A percentile compares a stretch with the other conserved stretches of the same genome.
Conservation (phyloP, 2,797 vertebrate species). For the Pyrocephalus nanus region DNA sequence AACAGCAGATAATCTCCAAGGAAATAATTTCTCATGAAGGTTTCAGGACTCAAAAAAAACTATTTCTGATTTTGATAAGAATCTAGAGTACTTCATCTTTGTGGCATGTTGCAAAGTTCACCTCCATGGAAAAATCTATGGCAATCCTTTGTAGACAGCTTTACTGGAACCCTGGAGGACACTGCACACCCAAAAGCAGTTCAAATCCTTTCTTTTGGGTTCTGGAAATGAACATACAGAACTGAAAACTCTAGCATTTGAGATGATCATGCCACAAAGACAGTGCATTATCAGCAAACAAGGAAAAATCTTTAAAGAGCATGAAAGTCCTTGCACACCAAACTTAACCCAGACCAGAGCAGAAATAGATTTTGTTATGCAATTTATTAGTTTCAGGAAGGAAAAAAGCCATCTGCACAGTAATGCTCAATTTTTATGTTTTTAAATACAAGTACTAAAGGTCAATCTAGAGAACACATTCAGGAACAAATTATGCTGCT, state of each 20-base stretch:
- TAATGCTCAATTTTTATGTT: not conserved
- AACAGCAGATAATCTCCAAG: not conserved
- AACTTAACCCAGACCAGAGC: not conserved
- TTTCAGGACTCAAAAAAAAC: not conserved
- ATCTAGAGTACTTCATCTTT: not conserved
- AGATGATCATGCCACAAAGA: not conserved
- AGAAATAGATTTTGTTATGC: not conserved
- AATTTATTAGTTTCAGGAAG: not conserved
- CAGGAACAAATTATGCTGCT: not conserved
- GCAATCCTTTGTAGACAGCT: not conserved
- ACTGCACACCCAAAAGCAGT: not conserved
- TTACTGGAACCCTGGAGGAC: not conserved
- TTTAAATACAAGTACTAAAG: not conserved
- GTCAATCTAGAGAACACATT: not conserved
- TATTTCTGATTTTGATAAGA: not conserved
- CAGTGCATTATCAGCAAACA: not conserved
- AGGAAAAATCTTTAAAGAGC: not conserved
- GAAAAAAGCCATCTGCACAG: not conserved
- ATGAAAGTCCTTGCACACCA: not conserved
- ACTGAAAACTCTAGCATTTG: not conserved
- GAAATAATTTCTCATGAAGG: not conserved
- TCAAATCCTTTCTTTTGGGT: not conserved
- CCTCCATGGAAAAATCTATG: not conserved
- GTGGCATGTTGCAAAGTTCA: not conserved
- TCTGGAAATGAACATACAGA: not conserved